Evolutionary conservation across 2,888 invertebrate species (phyloP), one percentile per base, ranked within the genome.

Genomic region (Thereva nobilitata): DNA sequence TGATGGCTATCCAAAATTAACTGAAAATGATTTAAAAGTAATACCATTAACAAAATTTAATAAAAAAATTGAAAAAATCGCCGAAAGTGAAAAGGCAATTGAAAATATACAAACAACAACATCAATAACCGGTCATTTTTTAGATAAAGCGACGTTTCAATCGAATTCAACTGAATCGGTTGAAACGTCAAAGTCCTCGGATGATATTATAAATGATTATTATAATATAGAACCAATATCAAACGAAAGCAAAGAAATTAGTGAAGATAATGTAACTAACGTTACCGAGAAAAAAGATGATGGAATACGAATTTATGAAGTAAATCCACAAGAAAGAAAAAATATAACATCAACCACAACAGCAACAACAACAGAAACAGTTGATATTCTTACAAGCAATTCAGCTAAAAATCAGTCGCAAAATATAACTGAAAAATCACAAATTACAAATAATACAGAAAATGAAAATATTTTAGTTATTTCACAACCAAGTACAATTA

Each of bases 91-190:
- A 9, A 42, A 66, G 8, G 9, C 52, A 8, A 37, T 44, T 47
- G 67, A 70, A 70, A 61, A 49, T 9, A 65, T 23, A 23, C 23
- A 23, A 23, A 23, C 23, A 23, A 23, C 23, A 23, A 23, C 23
- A 23, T 23, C 69, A 3, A 71, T 70, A 10, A 70, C 71, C 71
- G 71, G 70, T 73, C 64, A 72, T 72, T 73, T 72, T 72, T 73
- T 72, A 73, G 71, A 47, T 66, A 52, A 70, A 70, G 67, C 67
- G 72, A 71, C 72, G 72, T 72, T 72, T 72, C 71, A 70, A 57
- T 70, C 71, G 69, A 70, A 68, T 66, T 52, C 40, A 10, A 61
- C 49, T 63, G 67, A 71, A 61, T 68, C 71, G 67, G 55, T 69
- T 68, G 73, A 64, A 71, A 68, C 70, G 71, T 72, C 72, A 61